Percentiles rank a stretch among this genome's conserved stretches.
Evolutionary conservation across 1,140 invertebrate genomes (phyloP).

Genomic region (Lineus longissimus): DNA sequence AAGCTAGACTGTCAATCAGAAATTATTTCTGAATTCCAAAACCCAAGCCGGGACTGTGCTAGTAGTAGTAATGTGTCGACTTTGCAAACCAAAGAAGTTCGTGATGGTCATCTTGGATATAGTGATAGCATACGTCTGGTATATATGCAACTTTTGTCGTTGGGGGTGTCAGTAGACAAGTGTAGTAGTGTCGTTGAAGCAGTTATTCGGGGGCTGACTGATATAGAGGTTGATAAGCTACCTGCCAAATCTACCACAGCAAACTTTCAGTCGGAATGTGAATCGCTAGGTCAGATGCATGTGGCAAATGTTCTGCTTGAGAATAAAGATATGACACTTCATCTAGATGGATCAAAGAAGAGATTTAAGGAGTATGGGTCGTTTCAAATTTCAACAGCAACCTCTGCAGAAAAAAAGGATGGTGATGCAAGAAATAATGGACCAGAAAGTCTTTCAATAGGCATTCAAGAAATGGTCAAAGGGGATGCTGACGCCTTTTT

Average conservation of each 20-base stretch:
- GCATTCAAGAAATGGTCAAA: conserved; percentile 1
- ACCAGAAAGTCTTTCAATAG: background rate
- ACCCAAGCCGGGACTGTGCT: no score
- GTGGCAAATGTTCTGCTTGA: background rate
- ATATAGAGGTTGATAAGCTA: background rate
- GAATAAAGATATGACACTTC: background rate
- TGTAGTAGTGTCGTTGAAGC: background rate
- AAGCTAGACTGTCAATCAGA: no score
- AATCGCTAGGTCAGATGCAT: background rate
- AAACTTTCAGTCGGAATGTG: background rate
- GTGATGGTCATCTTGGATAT: background rate
- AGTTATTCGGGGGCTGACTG: background rate
- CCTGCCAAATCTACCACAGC: background rate
- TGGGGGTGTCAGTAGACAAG: background rate
- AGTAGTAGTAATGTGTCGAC: no score
- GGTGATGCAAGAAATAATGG: no score
- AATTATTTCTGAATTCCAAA: no score
- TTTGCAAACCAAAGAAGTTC: no score
- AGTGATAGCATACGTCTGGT: background rate
- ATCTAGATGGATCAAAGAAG: conserved; percentile 2
- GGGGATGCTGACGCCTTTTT: background rate
- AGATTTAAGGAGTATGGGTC: background rate
- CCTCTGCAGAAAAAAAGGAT: background rate
- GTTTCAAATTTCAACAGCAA: background rate
- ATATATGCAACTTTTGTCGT: background rate